These are phyloP conservation scores for Bubalus kerabau DNA, from an alignment of 2,113 vertebrate genomes.

Conservation along the genomic window DNA sequence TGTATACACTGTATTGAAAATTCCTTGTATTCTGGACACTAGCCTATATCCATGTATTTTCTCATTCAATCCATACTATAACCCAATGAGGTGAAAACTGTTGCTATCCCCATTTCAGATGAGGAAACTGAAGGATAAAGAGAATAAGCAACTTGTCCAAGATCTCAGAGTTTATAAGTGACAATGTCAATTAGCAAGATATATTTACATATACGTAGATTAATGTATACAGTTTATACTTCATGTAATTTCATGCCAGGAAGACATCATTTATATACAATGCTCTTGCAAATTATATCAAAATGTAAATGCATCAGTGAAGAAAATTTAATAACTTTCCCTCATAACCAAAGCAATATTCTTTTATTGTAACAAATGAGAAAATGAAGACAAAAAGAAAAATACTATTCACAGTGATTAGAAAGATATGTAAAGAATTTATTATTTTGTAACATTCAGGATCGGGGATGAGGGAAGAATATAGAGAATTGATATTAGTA, in stretches of 20 bases:
- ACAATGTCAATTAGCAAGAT: neutral
- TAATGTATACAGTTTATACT: neutral
- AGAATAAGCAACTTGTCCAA: neutral
- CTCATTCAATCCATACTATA: neutral
- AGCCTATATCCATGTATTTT: neutral
- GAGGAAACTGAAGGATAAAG: slow-evolving; percentile 13
- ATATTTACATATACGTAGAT: neutral
- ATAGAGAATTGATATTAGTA: neutral
- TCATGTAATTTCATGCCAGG: neutral
- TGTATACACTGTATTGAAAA: neutral
- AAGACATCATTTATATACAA: slow-evolving; percentile 16
- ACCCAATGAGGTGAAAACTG: neutral
- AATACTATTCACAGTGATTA: neutral
- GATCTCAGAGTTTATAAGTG: neutral
- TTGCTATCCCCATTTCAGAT: neutral
- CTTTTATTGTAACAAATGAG: slow-evolving; percentile 39
- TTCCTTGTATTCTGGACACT: neutral
- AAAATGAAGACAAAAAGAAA: slow-evolving; percentile 43
- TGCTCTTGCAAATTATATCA: slow-evolving; percentile 31
- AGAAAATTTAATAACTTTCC: slow-evolving; percentile 50
- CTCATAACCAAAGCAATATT: slow-evolving; percentile 44
- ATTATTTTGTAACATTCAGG: neutral
- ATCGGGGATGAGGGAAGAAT: neutral
- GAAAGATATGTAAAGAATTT: slow-evolving; percentile 31
- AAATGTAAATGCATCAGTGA: slow-evolving; percentile 39